Evolutionary conservation across 1,140 invertebrate species (phyloP).

Genomic region (Amphibalanus amphitrite): DNA sequence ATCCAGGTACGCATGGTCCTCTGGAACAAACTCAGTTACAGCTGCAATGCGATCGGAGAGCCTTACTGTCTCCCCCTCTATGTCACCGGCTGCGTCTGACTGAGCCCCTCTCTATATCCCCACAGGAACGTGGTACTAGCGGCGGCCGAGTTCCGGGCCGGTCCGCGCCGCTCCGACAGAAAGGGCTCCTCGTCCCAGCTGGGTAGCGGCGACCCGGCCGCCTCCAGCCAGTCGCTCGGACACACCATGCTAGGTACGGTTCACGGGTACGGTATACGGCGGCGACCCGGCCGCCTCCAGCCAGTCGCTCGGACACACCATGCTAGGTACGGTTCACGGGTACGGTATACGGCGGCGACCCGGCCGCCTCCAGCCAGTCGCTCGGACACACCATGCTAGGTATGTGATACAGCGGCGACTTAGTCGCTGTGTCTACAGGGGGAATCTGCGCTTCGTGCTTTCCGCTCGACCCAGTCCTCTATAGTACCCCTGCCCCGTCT

Average conservation of each 20-base stretch:
- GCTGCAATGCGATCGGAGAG: too few relatives aligned
- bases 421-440: too few relatives aligned
- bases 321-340: neutral
- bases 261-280: too few relatives aligned
- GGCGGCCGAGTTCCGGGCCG: neutral
- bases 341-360: too few relatives aligned
- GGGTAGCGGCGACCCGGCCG: neutral
- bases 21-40: constrained; percentile 69
- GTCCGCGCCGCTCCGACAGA: neutral
- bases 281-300: neutral
- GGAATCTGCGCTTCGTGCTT: too few relatives aligned
- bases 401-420: neutral
- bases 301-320: neutral
- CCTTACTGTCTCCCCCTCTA: too few relatives aligned
- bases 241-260: neutral
- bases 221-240: neutral
- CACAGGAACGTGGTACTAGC: neutral
- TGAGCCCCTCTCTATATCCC: too few relatives aligned
- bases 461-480: too few relatives aligned
- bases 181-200: neutral
- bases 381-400: neutral
- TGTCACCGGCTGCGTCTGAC: too few relatives aligned
- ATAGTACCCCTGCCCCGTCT: too few relatives aligned
- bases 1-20: constrained; percentile 22
- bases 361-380: neutral